These are phyloP conservation scores for Dicaeum eximium DNA, from an alignment of 2,113 vertebrate genomes.

Conservation along the genomic window DNA sequence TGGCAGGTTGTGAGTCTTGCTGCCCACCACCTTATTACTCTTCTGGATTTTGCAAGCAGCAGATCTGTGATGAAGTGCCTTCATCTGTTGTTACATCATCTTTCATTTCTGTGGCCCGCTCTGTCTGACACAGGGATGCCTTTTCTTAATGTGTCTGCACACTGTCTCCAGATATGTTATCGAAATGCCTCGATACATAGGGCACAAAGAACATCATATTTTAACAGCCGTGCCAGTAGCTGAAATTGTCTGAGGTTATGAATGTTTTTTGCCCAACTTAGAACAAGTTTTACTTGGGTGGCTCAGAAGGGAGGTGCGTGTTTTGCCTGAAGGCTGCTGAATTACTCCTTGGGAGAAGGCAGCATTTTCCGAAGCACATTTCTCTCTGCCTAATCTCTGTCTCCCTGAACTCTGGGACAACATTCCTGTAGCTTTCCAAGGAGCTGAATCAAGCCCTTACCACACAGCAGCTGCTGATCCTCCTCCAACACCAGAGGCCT, in stretches of 20 bases:
- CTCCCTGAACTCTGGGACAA: not conserved
- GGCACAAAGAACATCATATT: not conserved
- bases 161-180: not conserved
- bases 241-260: not conserved
- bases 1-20: conserved; percentile 40
- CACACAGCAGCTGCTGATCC: not conserved
- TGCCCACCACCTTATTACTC: conserved; percentile 38
- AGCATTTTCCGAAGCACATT: not conserved
- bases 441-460: not conserved
- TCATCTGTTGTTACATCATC: conserved; percentile 9
- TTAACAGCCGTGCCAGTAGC: not conserved
- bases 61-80: conserved; percentile 14
- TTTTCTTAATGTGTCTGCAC: not conserved
- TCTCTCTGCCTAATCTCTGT: not conserved
- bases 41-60: not conserved
- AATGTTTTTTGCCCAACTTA: not conserved
- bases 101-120: not conserved
- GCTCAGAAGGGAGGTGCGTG: not conserved
- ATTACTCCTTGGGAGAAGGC: not conserved
- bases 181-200: not conserved
- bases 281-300: not conserved
- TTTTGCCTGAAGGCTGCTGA: not conserved
- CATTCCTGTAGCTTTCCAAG: not conserved
- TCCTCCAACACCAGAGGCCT: not conserved
- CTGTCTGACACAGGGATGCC: conserved; percentile 13